These are phyloP conservation scores for Struthio camelus DNA, from an alignment of 2,113 vertebrate species.

Conservation along the genomic window DNA sequence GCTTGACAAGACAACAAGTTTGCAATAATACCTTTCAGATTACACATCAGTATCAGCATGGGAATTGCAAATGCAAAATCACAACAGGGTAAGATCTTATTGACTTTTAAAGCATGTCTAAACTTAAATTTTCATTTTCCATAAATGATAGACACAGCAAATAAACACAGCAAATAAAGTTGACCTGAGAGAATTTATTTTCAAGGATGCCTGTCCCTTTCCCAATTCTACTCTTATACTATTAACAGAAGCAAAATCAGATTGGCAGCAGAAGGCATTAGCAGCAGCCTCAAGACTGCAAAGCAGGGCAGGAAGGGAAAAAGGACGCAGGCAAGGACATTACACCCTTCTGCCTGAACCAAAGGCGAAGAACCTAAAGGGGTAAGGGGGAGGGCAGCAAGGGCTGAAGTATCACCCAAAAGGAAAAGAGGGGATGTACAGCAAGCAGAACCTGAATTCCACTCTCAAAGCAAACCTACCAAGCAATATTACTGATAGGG, in stretches of 20 bases:
- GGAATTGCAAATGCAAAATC: constrained; percentile 3
- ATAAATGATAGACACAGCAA: not conserved
- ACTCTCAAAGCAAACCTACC: not conserved
- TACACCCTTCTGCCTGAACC: not conserved
- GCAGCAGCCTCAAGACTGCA: rapidly evolving
- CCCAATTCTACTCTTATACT: not conserved
- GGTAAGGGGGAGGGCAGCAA: rapidly evolving
- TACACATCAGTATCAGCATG: not conserved
- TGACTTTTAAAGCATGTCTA: not conserved
- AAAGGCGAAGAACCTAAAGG: not conserved
- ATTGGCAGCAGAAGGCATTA: not conserved
- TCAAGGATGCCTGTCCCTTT: not conserved
- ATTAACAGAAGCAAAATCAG: not conserved
- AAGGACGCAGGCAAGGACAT: not conserved
- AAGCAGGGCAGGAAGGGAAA: not conserved
- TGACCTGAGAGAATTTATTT: not conserved
- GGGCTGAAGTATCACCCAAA: not conserved
- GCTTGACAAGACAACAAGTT: not conserved
- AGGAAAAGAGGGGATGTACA: not conserved
- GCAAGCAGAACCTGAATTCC: not conserved
- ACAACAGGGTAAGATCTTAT: not conserved
- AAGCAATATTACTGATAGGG: not conserved
- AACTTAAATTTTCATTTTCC: not conserved
- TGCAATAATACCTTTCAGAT: not conserved
- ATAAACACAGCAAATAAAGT: no score